Evolutionary conservation across 2,113 vertebrate genomes (phyloP).

Genomic region (Carettochelys insculpta): DNA sequence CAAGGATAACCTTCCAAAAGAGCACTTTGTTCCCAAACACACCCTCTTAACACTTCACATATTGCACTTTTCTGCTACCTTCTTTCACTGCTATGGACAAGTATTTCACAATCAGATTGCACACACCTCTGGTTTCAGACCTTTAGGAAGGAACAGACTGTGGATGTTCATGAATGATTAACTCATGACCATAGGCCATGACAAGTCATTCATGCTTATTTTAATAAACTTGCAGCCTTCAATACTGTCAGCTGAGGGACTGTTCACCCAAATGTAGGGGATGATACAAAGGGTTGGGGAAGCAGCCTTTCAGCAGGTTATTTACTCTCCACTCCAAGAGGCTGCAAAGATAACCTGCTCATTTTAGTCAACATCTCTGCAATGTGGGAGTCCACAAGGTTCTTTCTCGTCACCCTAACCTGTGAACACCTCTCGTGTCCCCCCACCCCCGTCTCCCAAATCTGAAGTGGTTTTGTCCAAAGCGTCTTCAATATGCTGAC

Average conservation of each 20-base stretch:
- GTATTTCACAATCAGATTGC: background rate
- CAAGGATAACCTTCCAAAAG: rapidly evolving
- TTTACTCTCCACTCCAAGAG: background rate
- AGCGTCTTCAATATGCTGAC: rapidly evolving
- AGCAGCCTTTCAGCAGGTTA: background rate
- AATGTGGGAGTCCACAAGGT: rapidly evolving
- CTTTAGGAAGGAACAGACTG: background rate
- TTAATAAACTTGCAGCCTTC: background rate
- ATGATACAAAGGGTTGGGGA: background rate
- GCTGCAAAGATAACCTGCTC: background rate
- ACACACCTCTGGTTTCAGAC: background rate
- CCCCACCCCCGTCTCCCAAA: too few species aligned
- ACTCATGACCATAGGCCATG: background rate
- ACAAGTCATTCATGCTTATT: background rate
- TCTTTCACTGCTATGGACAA: background rate
- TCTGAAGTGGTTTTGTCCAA: background rate
- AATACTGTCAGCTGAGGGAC: background rate
- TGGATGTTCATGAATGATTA: background rate
- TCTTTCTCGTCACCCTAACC: background rate
- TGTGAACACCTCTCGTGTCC: too few species aligned
- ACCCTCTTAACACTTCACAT: background rate
- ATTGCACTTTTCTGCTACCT: background rate
- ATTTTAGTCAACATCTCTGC: background rate
- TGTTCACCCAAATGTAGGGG: background rate
- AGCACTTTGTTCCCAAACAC: background rate